phyloP scores from a whole-genome alignment of 2,888 invertebrate species.

The Apoda limacodes region DNA sequence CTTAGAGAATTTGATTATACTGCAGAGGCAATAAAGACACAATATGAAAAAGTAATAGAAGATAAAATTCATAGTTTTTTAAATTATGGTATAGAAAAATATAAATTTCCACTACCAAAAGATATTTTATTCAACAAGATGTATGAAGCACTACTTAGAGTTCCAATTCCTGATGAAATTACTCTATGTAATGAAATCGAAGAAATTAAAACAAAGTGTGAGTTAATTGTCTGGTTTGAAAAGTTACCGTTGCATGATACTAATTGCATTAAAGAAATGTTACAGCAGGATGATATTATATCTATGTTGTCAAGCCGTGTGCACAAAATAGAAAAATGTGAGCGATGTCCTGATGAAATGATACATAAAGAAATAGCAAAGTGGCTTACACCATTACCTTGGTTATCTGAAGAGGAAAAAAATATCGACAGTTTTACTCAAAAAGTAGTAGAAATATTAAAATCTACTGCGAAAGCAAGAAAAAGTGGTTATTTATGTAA shows the following conservation, averaged over 20 bases:
- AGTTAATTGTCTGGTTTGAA: conserved; percentile 39
- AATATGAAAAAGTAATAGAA: conserved; percentile 32
- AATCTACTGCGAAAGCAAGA: conserved; percentile 27
- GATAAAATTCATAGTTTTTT: too few species aligned
- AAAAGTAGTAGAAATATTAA: conserved; percentile 27
- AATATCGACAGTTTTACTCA: conserved; percentile 25
- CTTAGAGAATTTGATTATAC: conserved; percentile 43
- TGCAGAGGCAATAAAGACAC: conserved; percentile 29
- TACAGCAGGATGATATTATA: conserved; percentile 35
- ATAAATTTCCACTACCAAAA: conserved; percentile 28
- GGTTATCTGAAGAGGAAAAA: conserved; percentile 23
- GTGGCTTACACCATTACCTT: conserved; percentile 35
- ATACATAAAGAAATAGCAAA: conserved; percentile 35
- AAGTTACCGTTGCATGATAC: conserved; percentile 30
- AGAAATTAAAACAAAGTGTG: conserved; percentile 40
- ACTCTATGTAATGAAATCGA: conserved; percentile 35
- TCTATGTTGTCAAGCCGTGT: conserved; percentile 34
- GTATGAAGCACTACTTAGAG: conserved; percentile 34
- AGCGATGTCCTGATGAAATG: conserved; percentile 24
- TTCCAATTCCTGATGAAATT: conserved; percentile 32
- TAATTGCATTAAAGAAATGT: conserved; percentile 23
- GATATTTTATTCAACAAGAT: conserved; percentile 38
- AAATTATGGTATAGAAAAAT: too few species aligned
- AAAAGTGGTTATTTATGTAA: conserved; percentile 18
- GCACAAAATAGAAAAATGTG: conserved; percentile 32